Conservation (phyloP, 2,113 vertebrate species). For the Dendrocopos noguchii region DNA sequence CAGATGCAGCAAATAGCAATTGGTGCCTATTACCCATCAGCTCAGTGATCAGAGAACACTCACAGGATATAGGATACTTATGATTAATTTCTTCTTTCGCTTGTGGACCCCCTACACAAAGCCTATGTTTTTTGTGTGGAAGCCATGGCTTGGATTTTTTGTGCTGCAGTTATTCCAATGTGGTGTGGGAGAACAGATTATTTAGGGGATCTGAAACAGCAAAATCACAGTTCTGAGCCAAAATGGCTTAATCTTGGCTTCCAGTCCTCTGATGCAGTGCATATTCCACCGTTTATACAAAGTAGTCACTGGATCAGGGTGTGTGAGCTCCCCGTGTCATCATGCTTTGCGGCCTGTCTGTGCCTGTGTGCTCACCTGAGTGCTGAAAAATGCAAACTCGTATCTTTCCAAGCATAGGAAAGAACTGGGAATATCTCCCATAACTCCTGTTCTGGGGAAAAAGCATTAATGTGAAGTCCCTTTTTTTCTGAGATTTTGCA, state of each 20-base stretch:
- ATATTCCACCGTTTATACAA: rapidly evolving
- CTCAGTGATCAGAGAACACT: neutral
- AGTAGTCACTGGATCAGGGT: neutral
- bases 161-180: neutral
- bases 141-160: neutral
- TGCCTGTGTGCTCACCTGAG: neutral
- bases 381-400: neutral
- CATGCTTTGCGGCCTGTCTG: neutral
- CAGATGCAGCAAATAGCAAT: neutral
- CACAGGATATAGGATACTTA: neutral
- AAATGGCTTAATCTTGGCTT: neutral
- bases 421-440: neutral
- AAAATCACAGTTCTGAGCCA: neutral
- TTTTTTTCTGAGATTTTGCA: neutral
- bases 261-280: neutral
- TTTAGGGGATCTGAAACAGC: neutral
- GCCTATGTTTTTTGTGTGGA: neutral
- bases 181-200: neutral
- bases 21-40: neutral
- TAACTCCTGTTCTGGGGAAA: neutral
- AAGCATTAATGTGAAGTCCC: neutral
- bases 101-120: neutral
- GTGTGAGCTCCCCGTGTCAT: neutral
- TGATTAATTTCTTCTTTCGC: neutral
- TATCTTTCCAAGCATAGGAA: neutral